A percentile compares a stretch with the other conserved stretches of the same genome.
phyloP scores from a whole-genome alignment of 2,797 vertebrate genomes.

The Pseudochirops corinnae region DNA sequence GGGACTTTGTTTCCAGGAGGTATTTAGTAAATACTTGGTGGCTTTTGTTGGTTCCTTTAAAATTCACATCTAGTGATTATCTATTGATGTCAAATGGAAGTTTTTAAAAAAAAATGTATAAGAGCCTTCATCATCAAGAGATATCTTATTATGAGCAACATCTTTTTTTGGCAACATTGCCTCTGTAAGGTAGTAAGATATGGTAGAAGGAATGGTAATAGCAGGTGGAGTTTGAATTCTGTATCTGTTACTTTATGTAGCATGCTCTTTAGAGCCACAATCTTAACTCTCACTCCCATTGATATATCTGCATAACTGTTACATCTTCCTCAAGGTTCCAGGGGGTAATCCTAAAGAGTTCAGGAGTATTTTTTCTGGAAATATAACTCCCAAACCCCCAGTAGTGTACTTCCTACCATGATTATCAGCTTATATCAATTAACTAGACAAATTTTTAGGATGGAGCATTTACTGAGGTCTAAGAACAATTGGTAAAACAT shows the following conservation, averaged over 20 bases:
- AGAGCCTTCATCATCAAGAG: neutral
- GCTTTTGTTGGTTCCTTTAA: neutral
- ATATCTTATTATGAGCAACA: neutral
- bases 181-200: neutral
- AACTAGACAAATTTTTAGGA: neutral
- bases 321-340: neutral
- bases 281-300: neutral
- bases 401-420: neutral
- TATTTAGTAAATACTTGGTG: neutral
- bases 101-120: neutral
- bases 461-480: neutral
- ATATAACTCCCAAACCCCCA: neutral
- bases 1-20: neutral
- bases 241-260: neutral
- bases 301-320: neutral
- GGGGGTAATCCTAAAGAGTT: neutral
- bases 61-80: neutral
- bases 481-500: neutral
- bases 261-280: neutral
- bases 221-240: neutral
- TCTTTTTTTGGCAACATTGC: neutral
- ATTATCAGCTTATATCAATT: neutral
- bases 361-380: neutral
- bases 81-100: neutral
- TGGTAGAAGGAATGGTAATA: neutral